Conservation (phyloP, 2,797 vertebrate species). For the Nannoperca australis region DNA sequence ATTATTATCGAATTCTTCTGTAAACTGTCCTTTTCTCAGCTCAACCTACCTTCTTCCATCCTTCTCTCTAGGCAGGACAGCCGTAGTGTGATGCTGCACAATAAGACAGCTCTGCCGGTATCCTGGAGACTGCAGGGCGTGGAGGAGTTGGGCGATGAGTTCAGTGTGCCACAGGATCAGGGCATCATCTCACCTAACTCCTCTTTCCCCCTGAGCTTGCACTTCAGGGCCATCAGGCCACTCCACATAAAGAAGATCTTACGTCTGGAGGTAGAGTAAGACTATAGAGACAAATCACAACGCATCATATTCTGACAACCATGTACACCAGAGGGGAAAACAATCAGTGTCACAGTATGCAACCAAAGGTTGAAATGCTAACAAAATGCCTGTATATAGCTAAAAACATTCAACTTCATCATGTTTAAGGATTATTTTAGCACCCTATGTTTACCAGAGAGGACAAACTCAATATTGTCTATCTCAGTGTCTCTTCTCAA, state of each 20-base stretch:
- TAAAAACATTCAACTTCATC: too few species aligned
- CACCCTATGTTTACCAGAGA: too few species aligned
- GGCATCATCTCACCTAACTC: constrained; percentile 81
- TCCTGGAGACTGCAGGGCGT: constrained; percentile 89
- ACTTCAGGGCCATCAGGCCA: constrained; percentile 85
- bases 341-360: too few species aligned
- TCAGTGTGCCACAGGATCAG: constrained; percentile 80
- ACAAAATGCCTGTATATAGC: too few species aligned
- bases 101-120: constrained; percentile 83
- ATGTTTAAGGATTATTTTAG: too few species aligned
- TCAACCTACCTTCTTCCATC: neutral
- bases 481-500: too few species aligned
- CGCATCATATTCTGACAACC: too few species aligned
- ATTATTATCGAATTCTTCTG: neutral
- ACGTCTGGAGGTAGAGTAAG: constrained; percentile 86
- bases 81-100: constrained; percentile 82
- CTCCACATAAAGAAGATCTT: constrained; percentile 85
- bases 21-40: neutral
- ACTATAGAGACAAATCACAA: neutral
- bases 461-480: too few species aligned
- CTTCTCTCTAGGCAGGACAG: constrained; percentile 82
- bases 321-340: too few species aligned
- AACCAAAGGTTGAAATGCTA: too few species aligned
- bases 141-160: constrained; percentile 89
- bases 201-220: constrained; percentile 79